Percentiles rank a stretch among this genome's conserved stretches.
These are phyloP conservation scores for Ictalurus punctatus DNA, from an alignment of 2,113 vertebrate genomes.

Conservation along the genomic window DNA sequence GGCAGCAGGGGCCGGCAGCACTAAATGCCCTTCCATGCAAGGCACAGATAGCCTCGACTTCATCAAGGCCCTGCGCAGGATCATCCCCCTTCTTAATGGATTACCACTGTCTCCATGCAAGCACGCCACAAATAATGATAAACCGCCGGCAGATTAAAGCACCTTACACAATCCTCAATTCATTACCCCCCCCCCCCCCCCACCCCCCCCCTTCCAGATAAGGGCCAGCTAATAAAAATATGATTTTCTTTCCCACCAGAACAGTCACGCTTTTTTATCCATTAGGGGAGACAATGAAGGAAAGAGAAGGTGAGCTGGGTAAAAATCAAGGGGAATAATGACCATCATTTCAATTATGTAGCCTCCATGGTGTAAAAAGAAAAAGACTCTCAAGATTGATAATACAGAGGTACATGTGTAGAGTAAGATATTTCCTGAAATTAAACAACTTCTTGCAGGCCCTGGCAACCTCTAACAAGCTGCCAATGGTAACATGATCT, in stretches of 20 bases:
- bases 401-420: not conserved
- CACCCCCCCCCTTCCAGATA: slow-evolving; percentile 50
- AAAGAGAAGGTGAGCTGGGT: slow-evolving; percentile 41
- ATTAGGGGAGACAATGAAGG: slow-evolving; percentile 60
- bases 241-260: slow-evolving; percentile 70
- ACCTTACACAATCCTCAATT: slow-evolving; percentile 80
- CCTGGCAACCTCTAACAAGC: slow-evolving; percentile 1
- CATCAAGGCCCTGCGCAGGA: slow-evolving; percentile 53
- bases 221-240: slow-evolving; percentile 76
- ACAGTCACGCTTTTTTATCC: slow-evolving; percentile 74
- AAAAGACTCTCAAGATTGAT: slow-evolving; percentile 30
- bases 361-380: slow-evolving; percentile 25
- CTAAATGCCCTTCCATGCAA: slow-evolving; percentile 58
- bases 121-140: slow-evolving; percentile 81
- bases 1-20: slow-evolving; percentile 55
- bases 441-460: slow-evolving; percentile 23
- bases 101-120: slow-evolving; percentile 78
- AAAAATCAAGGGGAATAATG: slow-evolving; percentile 40
- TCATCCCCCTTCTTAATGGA: slow-evolving; percentile 77
- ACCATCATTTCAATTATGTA: slow-evolving; percentile 44
- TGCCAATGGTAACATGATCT: not conserved
- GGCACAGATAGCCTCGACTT: slow-evolving; percentile 69
- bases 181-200: slow-evolving; percentile 65
- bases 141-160: slow-evolving; percentile 79
- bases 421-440: slow-evolving; percentile 20